Percentiles rank a stretch among this genome's conserved stretches.
Evolutionary conservation across 2,113 vertebrate species (phyloP).

Genomic region (Aldabrachelys gigantea): DNA sequence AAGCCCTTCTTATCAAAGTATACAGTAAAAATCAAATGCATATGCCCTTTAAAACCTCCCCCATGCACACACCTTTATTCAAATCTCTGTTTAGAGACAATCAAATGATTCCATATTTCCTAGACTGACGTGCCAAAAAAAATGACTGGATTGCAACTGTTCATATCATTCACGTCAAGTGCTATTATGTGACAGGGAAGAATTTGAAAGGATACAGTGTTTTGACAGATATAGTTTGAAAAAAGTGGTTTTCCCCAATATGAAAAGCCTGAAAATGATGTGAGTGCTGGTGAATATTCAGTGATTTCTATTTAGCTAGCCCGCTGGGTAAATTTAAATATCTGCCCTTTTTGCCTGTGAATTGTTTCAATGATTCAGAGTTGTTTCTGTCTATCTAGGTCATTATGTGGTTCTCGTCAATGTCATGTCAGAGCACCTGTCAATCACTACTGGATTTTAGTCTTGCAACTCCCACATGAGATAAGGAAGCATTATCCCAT

Average conservation of each 20-base stretch:
- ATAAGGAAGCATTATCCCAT: too few species aligned
- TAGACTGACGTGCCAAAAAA: background rate
- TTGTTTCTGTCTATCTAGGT: background rate
- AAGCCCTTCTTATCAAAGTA: slow-evolving; percentile 10
- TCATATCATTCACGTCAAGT: background rate
- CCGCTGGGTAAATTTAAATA: background rate
- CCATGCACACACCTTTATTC: background rate
- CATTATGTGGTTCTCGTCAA: fast-evolving
- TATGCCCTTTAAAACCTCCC: background rate
- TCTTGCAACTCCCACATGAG: too few species aligned
- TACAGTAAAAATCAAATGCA: background rate
- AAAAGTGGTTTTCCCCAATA: background rate
- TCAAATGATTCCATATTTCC: slow-evolving; percentile 8
- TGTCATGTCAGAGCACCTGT: background rate
- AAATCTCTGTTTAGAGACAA: background rate
- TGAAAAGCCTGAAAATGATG: background rate
- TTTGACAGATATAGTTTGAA: background rate
- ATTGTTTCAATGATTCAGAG: background rate
- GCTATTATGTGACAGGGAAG: background rate
- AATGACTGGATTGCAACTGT: background rate
- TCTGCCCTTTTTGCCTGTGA: background rate
- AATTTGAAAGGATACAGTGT: background rate
- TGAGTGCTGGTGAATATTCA: background rate
- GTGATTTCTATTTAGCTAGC: background rate
- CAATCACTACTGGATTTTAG: background rate